Conservation (phyloP, 2,113 vertebrate genomes). For the Dissostichus mawsoni region DNA sequence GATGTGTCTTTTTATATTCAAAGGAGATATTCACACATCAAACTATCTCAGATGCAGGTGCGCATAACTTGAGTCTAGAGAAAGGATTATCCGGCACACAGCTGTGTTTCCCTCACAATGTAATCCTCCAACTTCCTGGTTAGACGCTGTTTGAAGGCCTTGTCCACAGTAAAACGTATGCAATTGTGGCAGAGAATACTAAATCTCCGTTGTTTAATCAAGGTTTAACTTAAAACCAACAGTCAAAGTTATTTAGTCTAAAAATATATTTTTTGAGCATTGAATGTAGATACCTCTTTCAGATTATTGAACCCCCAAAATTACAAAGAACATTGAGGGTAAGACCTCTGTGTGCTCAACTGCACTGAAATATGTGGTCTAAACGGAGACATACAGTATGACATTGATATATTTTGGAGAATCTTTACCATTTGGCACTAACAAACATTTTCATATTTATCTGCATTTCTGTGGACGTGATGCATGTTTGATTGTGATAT, state of each 20-base stretch:
- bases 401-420: slow-evolving; percentile 1
- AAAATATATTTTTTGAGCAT: background rate
- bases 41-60: no score
- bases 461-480: background rate
- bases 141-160: background rate
- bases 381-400: background rate
- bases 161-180: background rate
- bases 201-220: background rate
- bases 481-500: background rate
- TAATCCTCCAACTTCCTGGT: background rate
- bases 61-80: no score
- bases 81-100: no score
- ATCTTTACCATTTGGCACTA: background rate
- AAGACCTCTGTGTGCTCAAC: background rate
- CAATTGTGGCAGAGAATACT: background rate
- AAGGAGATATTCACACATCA: no score
- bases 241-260: background rate
- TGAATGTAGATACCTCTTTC: background rate
- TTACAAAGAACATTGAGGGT: background rate
- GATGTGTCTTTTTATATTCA: background rate
- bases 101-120: background rate
- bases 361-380: background rate
- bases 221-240: background rate
- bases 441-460: background rate
- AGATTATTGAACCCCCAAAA: background rate